These are phyloP conservation scores for Priocnemis perturbator DNA, from an alignment of 2,888 invertebrate species.

Conservation along the genomic window DNA sequence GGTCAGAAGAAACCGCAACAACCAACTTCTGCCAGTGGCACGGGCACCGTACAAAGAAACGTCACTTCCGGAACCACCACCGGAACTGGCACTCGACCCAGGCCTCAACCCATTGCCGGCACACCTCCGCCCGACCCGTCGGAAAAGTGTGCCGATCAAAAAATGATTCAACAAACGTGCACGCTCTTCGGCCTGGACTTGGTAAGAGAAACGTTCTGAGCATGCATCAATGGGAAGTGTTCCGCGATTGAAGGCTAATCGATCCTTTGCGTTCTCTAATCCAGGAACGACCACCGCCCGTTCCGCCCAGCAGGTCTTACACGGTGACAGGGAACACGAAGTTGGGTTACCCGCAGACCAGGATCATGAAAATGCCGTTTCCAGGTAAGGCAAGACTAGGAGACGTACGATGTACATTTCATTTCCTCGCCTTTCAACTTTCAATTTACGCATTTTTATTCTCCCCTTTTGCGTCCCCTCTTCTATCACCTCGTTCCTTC, in stretches of 20 bases:
- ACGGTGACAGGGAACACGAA: slow-evolving; percentile 93
- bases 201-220: slow-evolving; percentile 75
- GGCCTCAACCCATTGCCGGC: slow-evolving; percentile 93
- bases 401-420: not conserved
- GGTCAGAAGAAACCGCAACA: slow-evolving; percentile 64
- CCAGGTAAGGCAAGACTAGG: slow-evolving; percentile 77
- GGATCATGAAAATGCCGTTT: slow-evolving; percentile 93
- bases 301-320: slow-evolving; percentile 93
- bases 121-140: slow-evolving; percentile 89
- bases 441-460: not conserved
- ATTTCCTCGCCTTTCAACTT: not conserved
- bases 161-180: slow-evolving; percentile 93
- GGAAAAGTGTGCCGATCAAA: slow-evolving; percentile 89
- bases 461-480: no score
- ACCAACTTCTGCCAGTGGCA: slow-evolving; percentile 51
- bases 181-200: slow-evolving; percentile 92
- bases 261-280: slow-evolving; percentile 16
- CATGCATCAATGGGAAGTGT: not conserved
- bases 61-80: slow-evolving; percentile 62
- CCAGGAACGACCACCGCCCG: slow-evolving; percentile 92
- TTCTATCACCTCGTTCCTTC: slow-evolving; percentile 27
- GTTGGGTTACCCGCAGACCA: slow-evolving; percentile 93
- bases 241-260: no score
- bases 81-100: slow-evolving; percentile 81
- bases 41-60: slow-evolving; percentile 70